Conservation (phyloP, 1,140 invertebrate species). For the Pachyrhynchus sulphureomaculatus region DNA sequence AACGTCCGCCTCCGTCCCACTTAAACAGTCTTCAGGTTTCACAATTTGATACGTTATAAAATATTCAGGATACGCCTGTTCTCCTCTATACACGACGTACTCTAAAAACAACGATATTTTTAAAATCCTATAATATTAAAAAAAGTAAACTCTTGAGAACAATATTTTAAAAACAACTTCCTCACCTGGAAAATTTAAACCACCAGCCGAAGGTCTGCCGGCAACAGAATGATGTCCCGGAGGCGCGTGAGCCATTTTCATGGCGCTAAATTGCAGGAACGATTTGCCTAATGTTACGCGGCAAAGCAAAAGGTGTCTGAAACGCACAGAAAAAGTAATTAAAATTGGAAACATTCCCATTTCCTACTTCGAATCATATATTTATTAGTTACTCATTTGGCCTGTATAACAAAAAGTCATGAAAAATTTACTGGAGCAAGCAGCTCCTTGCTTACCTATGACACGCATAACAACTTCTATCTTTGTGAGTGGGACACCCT, state of each 20-base stretch:
- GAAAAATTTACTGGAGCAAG: too few relatives aligned
- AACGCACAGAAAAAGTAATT: conserved; percentile 37
- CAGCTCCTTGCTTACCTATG: conserved; percentile 68
- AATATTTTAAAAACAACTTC: background rate
- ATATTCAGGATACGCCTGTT: conserved; percentile 96
- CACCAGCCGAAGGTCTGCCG: conserved; percentile 86
- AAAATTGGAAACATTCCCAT: background rate
- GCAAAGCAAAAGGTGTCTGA: conserved; percentile 89
- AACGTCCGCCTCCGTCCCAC: conserved; percentile 45
- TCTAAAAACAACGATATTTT: conserved; percentile 55
- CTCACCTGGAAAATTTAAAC: conserved; percentile 76
- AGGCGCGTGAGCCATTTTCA: conserved; percentile 98
- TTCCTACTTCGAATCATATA: background rate
- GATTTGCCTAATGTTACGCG: conserved; percentile 93
- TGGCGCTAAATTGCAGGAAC: conserved; percentile 91
- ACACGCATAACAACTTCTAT: conserved; percentile 72
- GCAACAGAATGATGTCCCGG: conserved; percentile 95
- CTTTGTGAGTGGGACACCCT: conserved; percentile 93
- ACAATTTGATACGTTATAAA: conserved; percentile 95
- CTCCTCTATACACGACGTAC: conserved; percentile 95
- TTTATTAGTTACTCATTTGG: too few relatives aligned
- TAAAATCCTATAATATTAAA: too few relatives aligned
- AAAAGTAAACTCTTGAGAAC: too few relatives aligned
- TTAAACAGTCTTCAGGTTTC: conserved; percentile 67
- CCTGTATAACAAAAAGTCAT: too few relatives aligned